Evolutionary conservation across 2,113 vertebrate genomes (phyloP).

Genomic region (Pterocles gutturalis): DNA sequence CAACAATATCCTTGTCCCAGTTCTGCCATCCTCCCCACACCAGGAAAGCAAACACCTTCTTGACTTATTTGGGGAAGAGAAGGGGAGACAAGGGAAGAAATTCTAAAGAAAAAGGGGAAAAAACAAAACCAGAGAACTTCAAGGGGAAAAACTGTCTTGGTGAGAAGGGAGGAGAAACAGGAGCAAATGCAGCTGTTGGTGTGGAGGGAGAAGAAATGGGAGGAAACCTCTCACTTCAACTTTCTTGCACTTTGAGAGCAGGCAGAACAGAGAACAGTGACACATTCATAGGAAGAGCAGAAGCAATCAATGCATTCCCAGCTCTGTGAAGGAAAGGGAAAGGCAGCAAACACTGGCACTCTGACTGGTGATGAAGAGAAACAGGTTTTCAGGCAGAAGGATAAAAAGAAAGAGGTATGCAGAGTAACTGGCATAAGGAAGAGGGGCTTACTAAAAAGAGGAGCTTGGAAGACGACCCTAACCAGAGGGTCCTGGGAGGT

Average conservation of each 20-base stretch:
- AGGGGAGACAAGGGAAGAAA: background rate
- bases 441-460: background rate
- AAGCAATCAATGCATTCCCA: background rate
- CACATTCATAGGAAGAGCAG: accelerated
- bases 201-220: background rate
- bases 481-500: background rate
- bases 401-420: background rate
- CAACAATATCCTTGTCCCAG: background rate
- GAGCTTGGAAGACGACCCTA: background rate
- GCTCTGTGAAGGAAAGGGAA: background rate
- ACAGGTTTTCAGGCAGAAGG: background rate
- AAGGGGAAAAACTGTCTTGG: background rate
- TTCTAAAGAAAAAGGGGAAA: background rate
- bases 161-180: background rate
- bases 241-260: background rate
- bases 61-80: background rate
- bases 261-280: background rate
- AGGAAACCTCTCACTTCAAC: background rate
- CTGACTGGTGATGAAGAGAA: background rate
- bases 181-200: background rate
- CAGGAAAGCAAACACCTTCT: background rate
- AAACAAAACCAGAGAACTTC: background rate
- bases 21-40: background rate
- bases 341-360: background rate
- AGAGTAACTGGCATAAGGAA: background rate